Evolutionary conservation across 2,797 vertebrate species (phyloP).

Genomic region (Eutrigla gurnardus): DNA sequence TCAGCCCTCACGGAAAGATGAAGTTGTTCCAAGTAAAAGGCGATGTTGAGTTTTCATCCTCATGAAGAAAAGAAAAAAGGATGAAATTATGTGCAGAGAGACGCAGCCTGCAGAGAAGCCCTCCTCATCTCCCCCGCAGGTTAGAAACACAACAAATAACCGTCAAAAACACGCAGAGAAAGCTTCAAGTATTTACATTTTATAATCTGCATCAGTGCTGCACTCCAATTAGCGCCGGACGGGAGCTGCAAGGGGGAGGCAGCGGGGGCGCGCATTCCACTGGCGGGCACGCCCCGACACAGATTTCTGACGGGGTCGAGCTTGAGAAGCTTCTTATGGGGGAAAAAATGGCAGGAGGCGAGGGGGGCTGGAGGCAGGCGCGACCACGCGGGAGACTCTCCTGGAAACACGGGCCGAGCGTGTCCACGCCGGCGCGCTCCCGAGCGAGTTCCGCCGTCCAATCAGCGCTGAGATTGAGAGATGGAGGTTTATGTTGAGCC

Average conservation of each 20-base stretch:
- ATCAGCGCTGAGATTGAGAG: slow-evolving; percentile 61
- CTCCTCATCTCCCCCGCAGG: not conserved
- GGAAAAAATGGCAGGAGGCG: not conserved
- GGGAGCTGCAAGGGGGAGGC: slow-evolving; percentile 3
- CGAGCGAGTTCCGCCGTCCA: slow-evolving; percentile 54
- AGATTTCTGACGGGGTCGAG: slow-evolving; percentile 57
- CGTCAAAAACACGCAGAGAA: not conserved
- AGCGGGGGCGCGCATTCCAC: slow-evolving; percentile 74
- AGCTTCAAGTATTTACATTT: slow-evolving; percentile 41
- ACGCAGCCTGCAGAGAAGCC: not conserved
- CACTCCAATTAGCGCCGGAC: slow-evolving; percentile 50
- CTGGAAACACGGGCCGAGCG: slow-evolving; percentile 75
- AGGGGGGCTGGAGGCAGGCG: slow-evolving; percentile 7
- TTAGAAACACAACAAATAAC: not conserved
- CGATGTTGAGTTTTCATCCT: slow-evolving; percentile 34
- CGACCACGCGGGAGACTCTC: slow-evolving; percentile 66
- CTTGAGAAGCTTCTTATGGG: slow-evolving; percentile 3
- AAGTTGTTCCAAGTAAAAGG: slow-evolving; percentile 37
- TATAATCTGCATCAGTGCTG: slow-evolving; percentile 11
- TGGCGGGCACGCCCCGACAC: slow-evolving; percentile 56
- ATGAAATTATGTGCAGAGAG: not conserved
- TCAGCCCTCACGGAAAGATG: slow-evolving; percentile 5
- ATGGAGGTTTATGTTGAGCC: slow-evolving; percentile 61
- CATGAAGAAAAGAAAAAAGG: not conserved
- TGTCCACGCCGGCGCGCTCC: slow-evolving; percentile 57